phyloP scores from a whole-genome alignment of 2,113 vertebrate species.

The Austrofundulus limnaeus region DNA sequence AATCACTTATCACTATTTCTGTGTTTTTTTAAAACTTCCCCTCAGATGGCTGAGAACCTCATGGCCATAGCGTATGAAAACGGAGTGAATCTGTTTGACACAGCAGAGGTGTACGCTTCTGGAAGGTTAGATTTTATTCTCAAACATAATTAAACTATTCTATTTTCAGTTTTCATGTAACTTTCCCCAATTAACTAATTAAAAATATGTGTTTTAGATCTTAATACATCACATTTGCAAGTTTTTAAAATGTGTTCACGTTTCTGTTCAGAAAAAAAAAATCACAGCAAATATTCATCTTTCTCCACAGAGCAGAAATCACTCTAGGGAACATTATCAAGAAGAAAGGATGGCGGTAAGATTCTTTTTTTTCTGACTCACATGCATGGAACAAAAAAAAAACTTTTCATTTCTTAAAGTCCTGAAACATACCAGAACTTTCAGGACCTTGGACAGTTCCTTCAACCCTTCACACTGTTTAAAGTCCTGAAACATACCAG shows the following conservation, averaged over 20 bases:
- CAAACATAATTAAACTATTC: background rate
- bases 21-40: constrained; percentile 45
- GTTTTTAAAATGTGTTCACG: constrained; percentile 1
- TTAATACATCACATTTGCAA: background rate
- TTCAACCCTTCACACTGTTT: no score
- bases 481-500: no score
- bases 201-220: background rate
- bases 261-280: background rate
- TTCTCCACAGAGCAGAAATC: constrained; percentile 77
- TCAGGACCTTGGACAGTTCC: no score
- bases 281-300: constrained; percentile 6
- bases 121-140: constrained; percentile 85
- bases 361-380: constrained; percentile 41
- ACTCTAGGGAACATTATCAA: constrained; percentile 82
- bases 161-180: background rate
- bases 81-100: constrained; percentile 96
- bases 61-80: constrained; percentile 97
- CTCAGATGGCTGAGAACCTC: constrained; percentile 92
- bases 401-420: no score
- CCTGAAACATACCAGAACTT: no score
- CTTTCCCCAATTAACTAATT: background rate
- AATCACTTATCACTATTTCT: no score
- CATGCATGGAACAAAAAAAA: constrained; percentile 18
- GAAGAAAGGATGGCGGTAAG: constrained; percentile 83
- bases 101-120: constrained; percentile 95